Conservation (phyloP, 2,888 invertebrate species). For the Lycia hirtaria region DNA sequence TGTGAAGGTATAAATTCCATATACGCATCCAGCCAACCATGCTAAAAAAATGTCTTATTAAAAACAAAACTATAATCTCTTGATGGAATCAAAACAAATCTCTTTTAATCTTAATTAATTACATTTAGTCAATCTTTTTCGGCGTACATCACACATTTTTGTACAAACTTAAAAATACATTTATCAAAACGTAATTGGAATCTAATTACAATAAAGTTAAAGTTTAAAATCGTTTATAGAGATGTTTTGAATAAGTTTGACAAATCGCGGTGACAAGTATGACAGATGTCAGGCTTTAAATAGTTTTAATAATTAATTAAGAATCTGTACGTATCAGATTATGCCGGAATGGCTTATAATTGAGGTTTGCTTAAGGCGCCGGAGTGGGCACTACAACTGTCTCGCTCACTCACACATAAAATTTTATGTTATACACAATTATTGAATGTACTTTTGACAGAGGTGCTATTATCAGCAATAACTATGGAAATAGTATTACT, state of each 20-base stretch:
- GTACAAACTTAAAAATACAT: slow-evolving; percentile 1
- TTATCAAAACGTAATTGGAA: not conserved
- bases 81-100: slow-evolving; percentile 47
- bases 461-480: no score
- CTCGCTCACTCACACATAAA: no score
- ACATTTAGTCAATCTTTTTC: slow-evolving; percentile 46
- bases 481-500: no score
- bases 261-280: slow-evolving; percentile 56
- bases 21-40: not conserved
- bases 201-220: not conserved
- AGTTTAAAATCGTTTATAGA: not conserved
- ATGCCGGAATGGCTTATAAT: slow-evolving; percentile 36
- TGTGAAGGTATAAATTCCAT: no score
- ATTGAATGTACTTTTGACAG: no score
- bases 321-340: slow-evolving; percentile 53
- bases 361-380: slow-evolving; percentile 12
- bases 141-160: slow-evolving; percentile 45
- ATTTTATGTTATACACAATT: no score
- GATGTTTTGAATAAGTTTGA: not conserved
- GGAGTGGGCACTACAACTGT: no score
- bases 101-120: slow-evolving; percentile 50
- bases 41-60: not conserved
- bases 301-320: slow-evolving; percentile 72
- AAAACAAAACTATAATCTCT: slow-evolving; percentile 22
- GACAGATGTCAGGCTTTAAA: slow-evolving; percentile 71